Evolutionary conservation across 2,113 vertebrate genomes (phyloP), one percentile per base, ranked within the genome.

Genomic region (Ophthalmolycus amberensis): DNA sequence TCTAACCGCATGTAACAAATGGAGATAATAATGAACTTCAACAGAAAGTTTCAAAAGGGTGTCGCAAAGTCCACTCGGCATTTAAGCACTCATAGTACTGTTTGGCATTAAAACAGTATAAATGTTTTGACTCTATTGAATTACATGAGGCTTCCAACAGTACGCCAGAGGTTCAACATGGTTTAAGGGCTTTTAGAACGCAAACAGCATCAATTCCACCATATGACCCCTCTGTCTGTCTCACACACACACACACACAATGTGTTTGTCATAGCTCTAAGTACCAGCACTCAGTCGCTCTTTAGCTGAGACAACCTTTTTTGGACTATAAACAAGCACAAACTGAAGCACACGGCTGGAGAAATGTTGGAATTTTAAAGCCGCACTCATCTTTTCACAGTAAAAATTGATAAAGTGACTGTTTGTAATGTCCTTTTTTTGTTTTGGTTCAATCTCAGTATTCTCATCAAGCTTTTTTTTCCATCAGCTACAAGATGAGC

Each of bases 261-360:
- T 56, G 14, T 54, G 12, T 71, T 58, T 40, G 56, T 29, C 52
- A 46, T 59, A 81, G 63, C 75, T 74, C 0, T 75, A 34, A 82
- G 71, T 65, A 64, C 54, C 18, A 27, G 46, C 80, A 73, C 77
- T 84, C 58, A 67, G 70, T 44, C 48, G 80, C 67, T 71, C 74
- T 84, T 18, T 1, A 11, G 32, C 22, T 80, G 68, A 80, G 18
- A 82, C 75, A 85, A 50, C 54, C 69, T 77, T 58, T 76, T 76
- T 76, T 56, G 50, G 58, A 85, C 69, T n/a, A 62, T 58, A 71
- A 87, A 83, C 63, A 79, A 65, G 48, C 64, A 70, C 50, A 82
- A 67, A 52, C 42, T 29, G 75, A 58, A 44, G 44, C 27, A 54
- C 11, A 56, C 0, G 2, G 59, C 59, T 27, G 59, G 32, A 67